phyloP scores from a whole-genome alignment of 1,140 invertebrate genomes.

The Orchestia grillus region DNA sequence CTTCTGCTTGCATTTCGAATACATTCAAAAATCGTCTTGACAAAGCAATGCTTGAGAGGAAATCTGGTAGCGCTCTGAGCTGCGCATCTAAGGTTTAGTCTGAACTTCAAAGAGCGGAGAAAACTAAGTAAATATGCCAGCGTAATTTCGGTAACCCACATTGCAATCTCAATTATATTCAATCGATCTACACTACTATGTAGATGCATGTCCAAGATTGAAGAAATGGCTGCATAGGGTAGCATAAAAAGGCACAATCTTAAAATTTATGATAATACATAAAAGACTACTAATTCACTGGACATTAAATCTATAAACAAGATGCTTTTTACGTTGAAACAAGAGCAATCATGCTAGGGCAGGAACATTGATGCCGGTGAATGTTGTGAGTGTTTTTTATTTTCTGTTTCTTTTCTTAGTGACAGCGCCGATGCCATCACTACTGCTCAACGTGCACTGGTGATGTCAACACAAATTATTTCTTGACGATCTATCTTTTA shows the following conservation, averaged over 20 bases:
- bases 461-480: too few species aligned
- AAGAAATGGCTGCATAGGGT: neutral
- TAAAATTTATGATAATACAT: neutral
- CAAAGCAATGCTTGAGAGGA: neutral
- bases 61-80: neutral
- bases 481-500: too few species aligned
- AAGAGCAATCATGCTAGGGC: too few species aligned
- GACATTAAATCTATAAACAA: neutral
- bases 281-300: neutral
- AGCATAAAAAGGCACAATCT: too few species aligned
- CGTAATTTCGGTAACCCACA: neutral
- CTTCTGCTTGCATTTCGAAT: neutral
- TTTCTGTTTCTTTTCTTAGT: too few species aligned
- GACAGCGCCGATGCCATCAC: too few species aligned
- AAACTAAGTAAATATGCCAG: neutral
- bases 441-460: too few species aligned
- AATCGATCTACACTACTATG: neutral
- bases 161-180: neutral
- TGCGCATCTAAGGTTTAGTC: too few species aligned
- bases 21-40: neutral
- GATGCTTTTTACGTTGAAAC: too few species aligned
- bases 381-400: too few species aligned
- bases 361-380: too few species aligned
- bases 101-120: too few species aligned
- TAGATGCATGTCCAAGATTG: neutral